These are phyloP conservation scores for Pseudochaenichthys georgianus DNA, from an alignment of 2,797 vertebrate genomes.

Conservation along the genomic window DNA sequence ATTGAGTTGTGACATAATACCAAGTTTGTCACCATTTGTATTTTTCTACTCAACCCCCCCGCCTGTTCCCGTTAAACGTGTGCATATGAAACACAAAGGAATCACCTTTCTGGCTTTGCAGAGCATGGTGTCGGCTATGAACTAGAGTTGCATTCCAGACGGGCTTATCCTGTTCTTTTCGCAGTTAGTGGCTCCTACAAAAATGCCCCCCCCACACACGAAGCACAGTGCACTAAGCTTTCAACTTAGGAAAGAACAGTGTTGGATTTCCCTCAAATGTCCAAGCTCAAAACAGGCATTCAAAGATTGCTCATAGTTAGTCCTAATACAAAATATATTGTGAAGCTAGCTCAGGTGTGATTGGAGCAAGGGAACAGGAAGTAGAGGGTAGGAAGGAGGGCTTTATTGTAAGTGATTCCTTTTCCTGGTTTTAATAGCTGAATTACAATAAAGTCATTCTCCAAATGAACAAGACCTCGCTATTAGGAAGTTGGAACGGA, in stretches of 20 bases:
- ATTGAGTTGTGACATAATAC: neutral
- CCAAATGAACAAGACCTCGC: too few relatives aligned
- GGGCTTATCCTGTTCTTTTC: slow-evolving; percentile 67
- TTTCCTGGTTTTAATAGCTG: too few relatives aligned
- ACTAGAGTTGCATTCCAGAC: slow-evolving; percentile 64
- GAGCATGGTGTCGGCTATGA: slow-evolving; percentile 44
- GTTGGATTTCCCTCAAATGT: slow-evolving; percentile 47
- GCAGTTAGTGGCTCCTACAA: slow-evolving; percentile 34
- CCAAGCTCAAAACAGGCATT: slow-evolving; percentile 24
- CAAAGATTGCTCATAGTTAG: slow-evolving; percentile 14
- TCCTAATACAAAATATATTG: slow-evolving; percentile 19
- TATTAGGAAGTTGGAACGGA: too few relatives aligned
- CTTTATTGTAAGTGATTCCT: too few relatives aligned
- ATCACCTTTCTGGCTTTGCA: slow-evolving; percentile 55
- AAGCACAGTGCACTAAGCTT: slow-evolving; percentile 25
- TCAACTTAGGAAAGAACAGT: slow-evolving; percentile 24
- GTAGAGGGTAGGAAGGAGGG: too few relatives aligned
- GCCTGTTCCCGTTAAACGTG: slow-evolving; percentile 20
- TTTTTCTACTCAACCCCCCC: neutral
- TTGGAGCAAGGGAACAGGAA: too few relatives aligned
- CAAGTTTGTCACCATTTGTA: slow-evolving; percentile 4
- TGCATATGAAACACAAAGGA: slow-evolving; percentile 62
- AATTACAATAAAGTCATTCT: too few relatives aligned
- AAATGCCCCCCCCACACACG: slow-evolving; percentile 27
- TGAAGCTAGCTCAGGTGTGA: neutral